phyloP scores from a whole-genome alignment of 2,113 vertebrate species.

The Thunnus thynnus region DNA sequence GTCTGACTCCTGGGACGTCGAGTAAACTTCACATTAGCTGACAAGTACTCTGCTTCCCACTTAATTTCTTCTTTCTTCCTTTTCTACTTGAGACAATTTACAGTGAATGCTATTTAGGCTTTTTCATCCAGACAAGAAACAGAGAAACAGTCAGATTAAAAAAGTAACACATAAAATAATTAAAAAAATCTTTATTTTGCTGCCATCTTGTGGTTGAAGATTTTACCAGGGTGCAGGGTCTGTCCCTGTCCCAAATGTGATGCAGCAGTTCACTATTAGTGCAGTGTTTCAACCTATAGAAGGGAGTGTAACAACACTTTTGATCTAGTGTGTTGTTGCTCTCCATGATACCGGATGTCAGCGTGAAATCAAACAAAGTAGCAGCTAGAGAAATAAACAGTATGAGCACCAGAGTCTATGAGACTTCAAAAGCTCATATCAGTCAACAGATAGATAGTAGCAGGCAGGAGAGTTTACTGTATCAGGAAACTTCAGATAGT shows the following conservation, averaged over 20 bases:
- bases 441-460: too few species aligned
- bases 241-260: background rate
- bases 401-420: too few species aligned
- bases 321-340: too few species aligned
- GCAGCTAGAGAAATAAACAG: background rate
- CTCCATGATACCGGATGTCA: background rate
- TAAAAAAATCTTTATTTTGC: background rate
- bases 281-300: too few species aligned
- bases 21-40: background rate
- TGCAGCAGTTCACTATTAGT: too few species aligned
- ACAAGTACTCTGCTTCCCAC: background rate
- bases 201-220: conserved; percentile 50
- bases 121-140: too few species aligned
- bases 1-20: background rate
- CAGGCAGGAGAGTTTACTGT: too few species aligned
- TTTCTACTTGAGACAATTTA: too few species aligned
- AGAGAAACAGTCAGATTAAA: too few species aligned
- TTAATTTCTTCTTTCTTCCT: background rate
- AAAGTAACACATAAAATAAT: too few species aligned
- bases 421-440: too few species aligned
- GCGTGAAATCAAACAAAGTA: background rate
- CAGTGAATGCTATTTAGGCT: background rate
- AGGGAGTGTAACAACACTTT: too few species aligned
- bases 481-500: background rate
- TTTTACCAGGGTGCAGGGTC: background rate